Conservation (phyloP, 2,888 invertebrate genomes). For the Nephrotoma flavescens region DNA sequence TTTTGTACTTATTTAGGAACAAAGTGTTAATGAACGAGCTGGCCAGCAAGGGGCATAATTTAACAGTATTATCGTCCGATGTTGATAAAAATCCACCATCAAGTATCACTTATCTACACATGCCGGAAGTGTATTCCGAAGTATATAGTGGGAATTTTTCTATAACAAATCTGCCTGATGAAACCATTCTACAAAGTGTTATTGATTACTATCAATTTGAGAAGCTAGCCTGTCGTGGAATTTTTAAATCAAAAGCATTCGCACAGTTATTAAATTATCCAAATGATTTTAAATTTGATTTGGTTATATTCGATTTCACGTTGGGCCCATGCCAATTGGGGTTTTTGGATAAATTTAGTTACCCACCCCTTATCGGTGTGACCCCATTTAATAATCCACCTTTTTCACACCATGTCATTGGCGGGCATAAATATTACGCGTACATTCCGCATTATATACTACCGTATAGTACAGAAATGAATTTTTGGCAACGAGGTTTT, state of each 20-base stretch:
- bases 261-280: constrained; percentile 9
- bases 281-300: constrained; percentile 21
- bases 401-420: constrained; percentile 15
- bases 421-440: constrained; percentile 19
- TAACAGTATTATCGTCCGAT: constrained; percentile 12
- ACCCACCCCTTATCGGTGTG: constrained; percentile 22
- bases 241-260: background rate
- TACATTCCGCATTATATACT: constrained; percentile 17
- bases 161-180: background rate
- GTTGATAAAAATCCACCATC: constrained; percentile 4
- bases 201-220: background rate
- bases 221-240: background rate
- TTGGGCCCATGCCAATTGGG: constrained; percentile 21
- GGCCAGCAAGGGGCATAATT: constrained; percentile 11
- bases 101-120: constrained; percentile 11
- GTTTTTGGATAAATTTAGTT: constrained; percentile 21
- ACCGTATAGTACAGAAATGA: constrained; percentile 16
- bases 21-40: constrained; percentile 9
- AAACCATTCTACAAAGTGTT: background rate
- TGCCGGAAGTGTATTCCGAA: constrained; percentile 6
- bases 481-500: constrained; percentile 16
- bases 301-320: constrained; percentile 23
- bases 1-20: constrained; percentile 5
- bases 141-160: background rate
- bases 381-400: constrained; percentile 18